phyloP scores from a whole-genome alignment of 2,797 vertebrate genomes.

The Hyperoplus immaculatus region DNA sequence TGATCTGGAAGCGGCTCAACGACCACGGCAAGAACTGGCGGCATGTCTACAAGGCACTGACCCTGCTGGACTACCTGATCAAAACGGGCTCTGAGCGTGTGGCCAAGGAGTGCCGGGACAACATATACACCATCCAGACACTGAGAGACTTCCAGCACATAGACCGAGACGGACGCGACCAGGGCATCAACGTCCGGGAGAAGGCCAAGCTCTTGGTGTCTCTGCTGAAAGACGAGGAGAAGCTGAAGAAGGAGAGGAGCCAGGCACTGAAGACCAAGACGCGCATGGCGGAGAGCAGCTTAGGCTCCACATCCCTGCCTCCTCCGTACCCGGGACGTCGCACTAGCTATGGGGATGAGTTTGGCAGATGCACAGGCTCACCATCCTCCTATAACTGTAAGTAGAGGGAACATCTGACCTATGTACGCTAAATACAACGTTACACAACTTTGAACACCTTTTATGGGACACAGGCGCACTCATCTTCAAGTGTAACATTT shows the following conservation, averaged over 20 bases:
- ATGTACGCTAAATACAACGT: no score
- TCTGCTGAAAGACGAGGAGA: slow-evolving; percentile 92
- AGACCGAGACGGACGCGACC: slow-evolving; percentile 94
- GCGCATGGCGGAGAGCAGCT: slow-evolving; percentile 86
- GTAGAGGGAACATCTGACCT: slow-evolving; percentile 67
- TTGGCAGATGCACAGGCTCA: slow-evolving; percentile 80
- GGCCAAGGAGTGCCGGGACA: slow-evolving; percentile 93
- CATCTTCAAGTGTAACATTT: background rate
- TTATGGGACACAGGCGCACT: background rate
- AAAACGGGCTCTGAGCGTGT: slow-evolving; percentile 96
- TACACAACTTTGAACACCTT: background rate
- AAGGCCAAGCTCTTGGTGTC: slow-evolving; percentile 95
- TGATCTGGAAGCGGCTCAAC: slow-evolving; percentile 96
- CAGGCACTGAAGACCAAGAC: slow-evolving; percentile 93
- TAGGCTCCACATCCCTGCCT: slow-evolving; percentile 79
- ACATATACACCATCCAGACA: slow-evolving; percentile 94
- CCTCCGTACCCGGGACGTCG: slow-evolving; percentile 86
- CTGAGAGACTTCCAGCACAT: slow-evolving; percentile 96
- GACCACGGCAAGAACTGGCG: slow-evolving; percentile 98
- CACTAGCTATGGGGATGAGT: slow-evolving; percentile 81
- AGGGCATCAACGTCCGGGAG: slow-evolving; percentile 94
- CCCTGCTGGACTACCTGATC: slow-evolving; percentile 94
- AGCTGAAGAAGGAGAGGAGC: slow-evolving; percentile 91
- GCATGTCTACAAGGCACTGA: slow-evolving; percentile 97
- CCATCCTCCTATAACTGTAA: slow-evolving; percentile 91